Evolutionary conservation across 2,888 invertebrate genomes (phyloP), one percentile per base, ranked within the genome.

Genomic region (Liodrosophila aerea): DNA sequence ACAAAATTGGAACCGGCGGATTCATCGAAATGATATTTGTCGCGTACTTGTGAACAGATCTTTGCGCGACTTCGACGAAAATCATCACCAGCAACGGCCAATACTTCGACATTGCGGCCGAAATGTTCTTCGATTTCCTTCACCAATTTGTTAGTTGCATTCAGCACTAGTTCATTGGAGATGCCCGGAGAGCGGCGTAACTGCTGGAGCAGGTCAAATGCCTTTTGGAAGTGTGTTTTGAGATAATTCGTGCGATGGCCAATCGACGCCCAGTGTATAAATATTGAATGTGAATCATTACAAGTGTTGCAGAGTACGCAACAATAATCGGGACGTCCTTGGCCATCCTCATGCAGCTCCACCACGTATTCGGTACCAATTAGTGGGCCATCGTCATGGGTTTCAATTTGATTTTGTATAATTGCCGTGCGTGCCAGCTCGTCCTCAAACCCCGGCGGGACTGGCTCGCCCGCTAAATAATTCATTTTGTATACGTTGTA

Each of bases 301-400:
- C 94, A 93, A 89, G 95, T 96, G 82, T 93, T 92, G 89, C 96
- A 96, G 63, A 96, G 91, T 72, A 94, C 92, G 90, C 96, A 96
- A 46, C 93, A 91, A 89, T 96, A 96, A 46, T 92, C 90, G 0
- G 95, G 94, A 88, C 95, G 95, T 84, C 92, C 91, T 66, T 93
- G 92, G 5, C 91, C 90, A 76, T 93, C 93, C 47, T 94, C 92
- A 30, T 92, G 91, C 74, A 95, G 89, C 89, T 96, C 96, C 39
- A 96, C 88, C 43, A 95, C 90, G 89, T 96, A 96, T 89, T 96
- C 96, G 54, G 95, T 88, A n/a, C 96, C 96, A 52, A 95, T 87
- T 43, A 93, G 86, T 3, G 93, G 52, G 66, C 92, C 22, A 90
- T 89, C 73, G 1, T 91, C 91, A 74, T 72, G 86, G 44, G 57